These are phyloP conservation scores for Oriolus oriolus DNA, from an alignment of 2,113 vertebrate genomes.

Conservation along the genomic window DNA sequence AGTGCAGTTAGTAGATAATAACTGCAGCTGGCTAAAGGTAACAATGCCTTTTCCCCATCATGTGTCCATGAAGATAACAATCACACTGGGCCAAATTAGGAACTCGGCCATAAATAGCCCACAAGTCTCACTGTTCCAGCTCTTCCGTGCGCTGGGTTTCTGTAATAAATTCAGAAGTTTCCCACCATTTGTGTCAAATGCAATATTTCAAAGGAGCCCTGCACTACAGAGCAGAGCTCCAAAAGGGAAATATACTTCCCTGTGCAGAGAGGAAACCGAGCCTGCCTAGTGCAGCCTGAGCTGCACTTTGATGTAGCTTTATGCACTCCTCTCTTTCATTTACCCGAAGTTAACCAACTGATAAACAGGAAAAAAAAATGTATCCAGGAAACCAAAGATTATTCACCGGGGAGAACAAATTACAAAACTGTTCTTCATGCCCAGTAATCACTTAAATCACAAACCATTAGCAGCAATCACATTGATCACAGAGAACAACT, in stretches of 20 bases:
- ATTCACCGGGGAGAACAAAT: not conserved
- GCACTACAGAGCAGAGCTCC: not conserved
- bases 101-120: not conserved
- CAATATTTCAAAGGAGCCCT: not conserved
- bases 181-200: not conserved
- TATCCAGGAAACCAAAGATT: slow-evolving; percentile 46
- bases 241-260: not conserved
- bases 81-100: slow-evolving; percentile 4
- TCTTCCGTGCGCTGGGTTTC: not conserved
- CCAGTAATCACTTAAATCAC: slow-evolving; percentile 37
- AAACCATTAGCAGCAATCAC: slow-evolving; percentile 33
- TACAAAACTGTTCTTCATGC: not conserved
- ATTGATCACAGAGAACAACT: slow-evolving; percentile 17
- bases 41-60: not conserved
- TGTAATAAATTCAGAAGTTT: not conserved
- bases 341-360: slow-evolving; percentile 4
- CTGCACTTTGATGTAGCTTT: not conserved
- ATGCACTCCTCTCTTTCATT: not conserved
- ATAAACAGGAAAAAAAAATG: slow-evolving; percentile 29
- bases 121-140: not conserved
- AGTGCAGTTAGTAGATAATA: not conserved
- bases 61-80: not conserved
- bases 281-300: not conserved
- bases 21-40: not conserved
- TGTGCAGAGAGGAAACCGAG: not conserved